Base-by-base conservation (phyloP, 1,140 invertebrate species). In the Bombus vancouverensis region DNA sequence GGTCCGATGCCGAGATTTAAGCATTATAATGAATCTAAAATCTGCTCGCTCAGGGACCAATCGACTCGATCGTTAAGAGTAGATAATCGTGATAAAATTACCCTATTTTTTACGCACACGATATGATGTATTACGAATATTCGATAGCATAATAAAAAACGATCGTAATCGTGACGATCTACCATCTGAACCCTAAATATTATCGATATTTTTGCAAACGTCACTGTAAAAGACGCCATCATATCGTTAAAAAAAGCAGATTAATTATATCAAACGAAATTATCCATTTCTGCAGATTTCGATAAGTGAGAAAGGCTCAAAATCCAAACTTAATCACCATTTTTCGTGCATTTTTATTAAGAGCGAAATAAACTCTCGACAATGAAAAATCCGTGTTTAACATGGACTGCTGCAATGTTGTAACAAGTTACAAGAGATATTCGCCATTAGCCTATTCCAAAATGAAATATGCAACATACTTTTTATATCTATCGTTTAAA, bases 221-320 rank as follows among this genome's bases (percentile, higher is more conserved):
- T 13, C 2, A 5, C 42, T 4, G 62, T 44, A 47, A 57, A 53
- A n/a, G 34, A 9, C 44, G 25, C 5, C 18, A 39, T 22, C 15
- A 32, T 83, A 42, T 39, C 59, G 13, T 28, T 18, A 62, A 62
- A 62, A 62, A 53, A 32, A 15, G 2, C 1, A 44, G 59, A 78
- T 78, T 78, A 78, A 22, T 39, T 66, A 34, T 78, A 78, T 78
- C 59, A 76, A 2, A 18, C 34, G 47, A 76, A 78, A 47, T 70
- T 70, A 65, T 25, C 12, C 32, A 34, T 34, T 47, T 68, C 25
- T 71, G 10, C 65, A 66, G 28, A 57, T 34, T 34, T 80, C 74
- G 74, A 75, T 75, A 75, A 57, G 25, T 13, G 5, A 9, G 2
- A 28, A 34, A 25, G 6, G 25, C 44, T 37, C 73, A 57, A 75